Conservation (phyloP, 2,888 invertebrate species). For the Ennomos erosarius region DNA sequence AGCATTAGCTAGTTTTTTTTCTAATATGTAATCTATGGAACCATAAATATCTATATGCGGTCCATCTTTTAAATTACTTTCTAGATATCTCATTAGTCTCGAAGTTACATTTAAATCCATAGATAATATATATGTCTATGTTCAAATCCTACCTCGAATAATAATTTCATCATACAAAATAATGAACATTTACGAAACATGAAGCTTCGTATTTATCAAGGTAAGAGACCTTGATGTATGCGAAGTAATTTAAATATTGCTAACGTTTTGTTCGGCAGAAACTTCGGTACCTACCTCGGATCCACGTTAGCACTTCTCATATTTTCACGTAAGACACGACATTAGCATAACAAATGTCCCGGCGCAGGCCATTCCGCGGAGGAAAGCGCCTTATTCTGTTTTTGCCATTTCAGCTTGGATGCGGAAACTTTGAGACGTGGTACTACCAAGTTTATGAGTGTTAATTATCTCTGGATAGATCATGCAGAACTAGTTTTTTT, state of each 20-base stretch:
- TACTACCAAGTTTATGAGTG: constrained; percentile 9
- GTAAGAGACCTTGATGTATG: constrained; percentile 7
- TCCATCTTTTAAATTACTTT: too few species aligned
- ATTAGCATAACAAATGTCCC: constrained; percentile 32
- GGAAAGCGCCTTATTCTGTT: constrained; percentile 16
- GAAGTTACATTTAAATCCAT: too few species aligned
- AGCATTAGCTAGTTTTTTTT: too few species aligned
- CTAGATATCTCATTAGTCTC: too few species aligned
- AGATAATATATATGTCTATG: too few species aligned
- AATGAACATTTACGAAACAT: too few species aligned
- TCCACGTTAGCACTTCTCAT: constrained; percentile 20
- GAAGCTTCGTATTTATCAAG: not conserved
- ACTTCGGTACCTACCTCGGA: constrained; percentile 3
- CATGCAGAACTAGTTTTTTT: too few species aligned
- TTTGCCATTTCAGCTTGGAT: constrained; percentile 24
- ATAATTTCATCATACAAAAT: too few species aligned
- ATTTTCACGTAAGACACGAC: constrained; percentile 23
- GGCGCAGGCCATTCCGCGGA: constrained; percentile 11
- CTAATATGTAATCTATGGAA: too few species aligned
- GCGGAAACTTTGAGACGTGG: constrained; percentile 18
- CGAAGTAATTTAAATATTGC: constrained; percentile 9
- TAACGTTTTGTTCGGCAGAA: constrained; percentile 1
- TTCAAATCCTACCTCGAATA: too few species aligned
- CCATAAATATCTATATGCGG: too few species aligned
- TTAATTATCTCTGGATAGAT: too few species aligned